These are phyloP conservation scores for Nomada lathburiana DNA, from an alignment of 2,888 invertebrate species.

Conservation along the genomic window DNA sequence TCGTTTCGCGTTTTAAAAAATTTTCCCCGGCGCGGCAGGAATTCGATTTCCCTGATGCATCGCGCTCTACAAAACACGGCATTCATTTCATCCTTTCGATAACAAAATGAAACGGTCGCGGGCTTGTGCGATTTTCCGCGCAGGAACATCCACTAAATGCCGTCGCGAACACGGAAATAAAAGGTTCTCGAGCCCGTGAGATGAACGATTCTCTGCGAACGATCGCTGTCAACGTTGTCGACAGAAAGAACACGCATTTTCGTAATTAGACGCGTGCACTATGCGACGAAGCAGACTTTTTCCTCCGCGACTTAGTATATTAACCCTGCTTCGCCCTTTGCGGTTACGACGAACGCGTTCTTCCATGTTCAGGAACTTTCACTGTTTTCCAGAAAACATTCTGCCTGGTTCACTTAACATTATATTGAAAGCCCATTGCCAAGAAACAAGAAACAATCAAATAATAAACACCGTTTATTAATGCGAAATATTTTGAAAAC, in stretches of 20 bases:
- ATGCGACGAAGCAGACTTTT: not conserved
- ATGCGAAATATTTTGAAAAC: no score
- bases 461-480: no score
- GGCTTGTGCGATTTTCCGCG: slow-evolving; percentile 11
- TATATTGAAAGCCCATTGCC: no score
- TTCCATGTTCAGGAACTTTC: no score
- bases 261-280: slow-evolving; percentile 28
- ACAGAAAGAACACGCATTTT: slow-evolving; percentile 16
- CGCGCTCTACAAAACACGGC: slow-evolving; percentile 39
- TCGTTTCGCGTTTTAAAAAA: slow-evolving; percentile 50
- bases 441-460: no score
- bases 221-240: not conserved
- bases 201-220: slow-evolving; percentile 35
- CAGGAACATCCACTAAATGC: slow-evolving; percentile 33
- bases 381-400: no score
- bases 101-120: slow-evolving; percentile 50
- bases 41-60: slow-evolving; percentile 54
- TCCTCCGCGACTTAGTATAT: slow-evolving; percentile 18
- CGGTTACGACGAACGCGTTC: no score
- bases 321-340: not conserved
- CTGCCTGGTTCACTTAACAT: no score
- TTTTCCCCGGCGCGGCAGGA: slow-evolving; percentile 34
- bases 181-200: slow-evolving; percentile 17
- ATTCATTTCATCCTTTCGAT: slow-evolving; percentile 45
- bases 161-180: slow-evolving; percentile 29